A percentile compares a stretch with the other conserved stretches of the same genome.
phyloP scores from a whole-genome alignment of 2,888 invertebrate species.

The Microctonus aethiopoides region DNA sequence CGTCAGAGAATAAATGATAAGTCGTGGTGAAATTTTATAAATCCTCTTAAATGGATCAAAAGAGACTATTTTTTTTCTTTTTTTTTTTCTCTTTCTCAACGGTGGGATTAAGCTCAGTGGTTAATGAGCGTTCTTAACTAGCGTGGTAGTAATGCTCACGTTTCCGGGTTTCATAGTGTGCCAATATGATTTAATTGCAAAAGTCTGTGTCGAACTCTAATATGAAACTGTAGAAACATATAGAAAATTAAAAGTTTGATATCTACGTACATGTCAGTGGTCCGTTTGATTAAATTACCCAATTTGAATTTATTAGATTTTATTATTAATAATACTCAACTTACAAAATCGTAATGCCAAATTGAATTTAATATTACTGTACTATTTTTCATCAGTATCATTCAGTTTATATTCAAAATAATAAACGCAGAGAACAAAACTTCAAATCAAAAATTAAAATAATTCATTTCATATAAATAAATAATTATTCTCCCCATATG shows the following conservation, averaged over 20 bases:
- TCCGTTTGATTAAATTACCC: neutral
- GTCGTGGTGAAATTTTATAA: neutral
- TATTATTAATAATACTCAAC: no score
- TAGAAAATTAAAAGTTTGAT: no score
- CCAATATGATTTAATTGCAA: neutral
- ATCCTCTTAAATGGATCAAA: constrained; percentile 1
- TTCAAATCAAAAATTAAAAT: no score
- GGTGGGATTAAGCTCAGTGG: neutral
- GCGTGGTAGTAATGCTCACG: neutral
- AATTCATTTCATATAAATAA: no score
- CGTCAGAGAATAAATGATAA: neutral
- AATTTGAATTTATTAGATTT: neutral
- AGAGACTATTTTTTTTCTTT: neutral
- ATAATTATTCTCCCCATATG: no score
- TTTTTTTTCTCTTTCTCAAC: neutral
- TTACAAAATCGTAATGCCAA: no score
- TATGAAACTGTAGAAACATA: neutral
- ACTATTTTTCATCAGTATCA: no score
- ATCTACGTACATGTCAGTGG: neutral
- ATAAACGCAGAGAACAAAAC: no score
- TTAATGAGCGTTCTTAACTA: constrained; percentile 13
- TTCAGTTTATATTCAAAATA: no score
- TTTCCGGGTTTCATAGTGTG: neutral
- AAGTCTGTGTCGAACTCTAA: neutral
- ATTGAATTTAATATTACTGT: no score